A percentile compares a stretch with the other conserved stretches of the same genome.
These are phyloP conservation scores for Mus musculus DNA, from an alignment of 2,113 vertebrate genomes.

Conservation along the genomic window GRCm39 chr9:105941001-105941500, in stretches of 20 bases:
- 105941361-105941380: background rate
- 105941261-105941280: too few species aligned
- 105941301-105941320: background rate
- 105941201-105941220: background rate
- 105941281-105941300: background rate
- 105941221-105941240: background rate
- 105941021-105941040: background rate
- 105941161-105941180: background rate
- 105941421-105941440: background rate
- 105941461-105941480: background rate
- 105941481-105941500: background rate
- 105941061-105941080: background rate
- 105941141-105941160: background rate
- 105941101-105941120: background rate
- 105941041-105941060: background rate
- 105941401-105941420: background rate
- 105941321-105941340: constrained; percentile 26
- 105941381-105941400: background rate
- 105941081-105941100: background rate
- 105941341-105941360: background rate
- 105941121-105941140: background rate
- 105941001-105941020: constrained; percentile 1
- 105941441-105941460: background rate
- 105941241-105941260: background rate
- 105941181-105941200: background rate